These are phyloP conservation scores for Egretta garzetta DNA, from an alignment of 2,113 vertebrate genomes.

Conservation along the genomic window DNA sequence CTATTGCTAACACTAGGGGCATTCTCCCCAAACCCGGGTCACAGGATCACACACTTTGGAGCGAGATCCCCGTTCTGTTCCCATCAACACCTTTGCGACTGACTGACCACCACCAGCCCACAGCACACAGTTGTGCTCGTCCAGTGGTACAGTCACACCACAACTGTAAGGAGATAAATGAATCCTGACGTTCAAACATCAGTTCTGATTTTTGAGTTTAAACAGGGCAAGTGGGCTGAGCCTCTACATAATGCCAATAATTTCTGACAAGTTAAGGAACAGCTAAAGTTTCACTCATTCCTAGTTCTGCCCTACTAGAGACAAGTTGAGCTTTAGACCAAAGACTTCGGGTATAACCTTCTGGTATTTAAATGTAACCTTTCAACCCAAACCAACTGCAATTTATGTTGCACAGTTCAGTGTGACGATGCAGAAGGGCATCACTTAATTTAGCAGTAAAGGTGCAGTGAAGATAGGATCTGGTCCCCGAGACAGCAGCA, in stretches of 20 bases:
- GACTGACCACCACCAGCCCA: neutral
- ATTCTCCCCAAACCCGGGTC: neutral
- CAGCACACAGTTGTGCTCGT: accelerated
- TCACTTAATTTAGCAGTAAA: neutral
- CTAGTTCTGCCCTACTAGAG: neutral
- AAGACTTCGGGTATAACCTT: neutral
- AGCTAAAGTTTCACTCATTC: neutral
- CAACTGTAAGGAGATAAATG: neutral
- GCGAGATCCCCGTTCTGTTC: neutral
- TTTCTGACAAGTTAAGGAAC: neutral
- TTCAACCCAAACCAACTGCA: neutral
- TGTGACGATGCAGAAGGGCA: neutral
- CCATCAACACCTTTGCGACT: neutral
- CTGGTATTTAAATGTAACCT: neutral
- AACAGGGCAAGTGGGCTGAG: neutral
- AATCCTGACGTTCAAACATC: neutral
- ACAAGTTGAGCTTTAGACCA: neutral
- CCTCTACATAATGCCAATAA: neutral
- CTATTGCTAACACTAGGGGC: accelerated
- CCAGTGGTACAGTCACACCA: neutral
- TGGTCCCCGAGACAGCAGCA: neutral
- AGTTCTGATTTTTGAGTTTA: neutral
- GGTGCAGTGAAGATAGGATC: accelerated
- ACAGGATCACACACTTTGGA: neutral
- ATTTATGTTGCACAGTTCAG: neutral